Evolutionary conservation across 2,888 invertebrate species (phyloP).

Genomic region (Apocheima hispidaria): DNA sequence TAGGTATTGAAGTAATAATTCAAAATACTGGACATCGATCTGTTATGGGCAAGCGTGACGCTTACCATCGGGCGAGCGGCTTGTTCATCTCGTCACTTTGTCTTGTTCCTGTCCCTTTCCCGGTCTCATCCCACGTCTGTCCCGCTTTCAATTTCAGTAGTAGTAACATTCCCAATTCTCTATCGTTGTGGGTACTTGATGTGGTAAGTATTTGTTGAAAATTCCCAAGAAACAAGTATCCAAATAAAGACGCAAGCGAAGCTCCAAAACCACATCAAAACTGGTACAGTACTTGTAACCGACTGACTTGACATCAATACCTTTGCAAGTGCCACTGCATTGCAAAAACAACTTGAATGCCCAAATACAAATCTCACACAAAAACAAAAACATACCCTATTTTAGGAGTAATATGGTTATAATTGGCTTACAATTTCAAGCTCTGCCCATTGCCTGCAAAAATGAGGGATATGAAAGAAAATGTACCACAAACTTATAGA

Average conservation of each 20-base stretch:
- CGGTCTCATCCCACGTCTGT: not conserved
- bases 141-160: not conserved
- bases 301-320: constrained; percentile 38
- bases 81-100: too few relatives aligned
- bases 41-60: too few relatives aligned
- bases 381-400: constrained; percentile 6
- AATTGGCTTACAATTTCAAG: not conserved
- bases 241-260: not conserved
- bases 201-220: not conserved
- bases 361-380: constrained; percentile 12
- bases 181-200: too few relatives aligned
- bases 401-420: not conserved
- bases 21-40: too few relatives aligned
- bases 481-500: constrained; percentile 11
- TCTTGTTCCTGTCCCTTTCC: too few relatives aligned
- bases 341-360: constrained; percentile 42
- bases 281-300: constrained; percentile 31
- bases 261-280: constrained; percentile 19
- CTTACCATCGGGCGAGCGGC: too few relatives aligned
- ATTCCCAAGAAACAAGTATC: not conserved
- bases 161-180: too few relatives aligned
- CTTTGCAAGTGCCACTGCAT: constrained; percentile 24
- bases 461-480: constrained; percentile 15
- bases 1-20: too few relatives aligned
- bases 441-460: constrained; percentile 12